Base-by-base conservation (phyloP, 30 jellyfish, hydroid and myxozoan species). In the Aurelia aurita region DNA sequence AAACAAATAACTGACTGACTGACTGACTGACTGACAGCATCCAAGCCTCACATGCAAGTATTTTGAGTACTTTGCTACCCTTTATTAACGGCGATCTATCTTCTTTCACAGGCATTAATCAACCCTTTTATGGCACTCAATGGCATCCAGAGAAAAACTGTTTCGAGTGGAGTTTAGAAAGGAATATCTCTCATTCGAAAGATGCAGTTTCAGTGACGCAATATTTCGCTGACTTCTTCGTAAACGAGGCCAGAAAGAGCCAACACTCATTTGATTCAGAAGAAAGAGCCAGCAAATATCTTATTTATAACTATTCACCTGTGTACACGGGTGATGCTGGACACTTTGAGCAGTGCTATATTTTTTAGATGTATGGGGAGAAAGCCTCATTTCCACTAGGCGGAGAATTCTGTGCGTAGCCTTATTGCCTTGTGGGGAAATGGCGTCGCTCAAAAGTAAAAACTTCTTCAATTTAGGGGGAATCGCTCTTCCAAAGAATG, bases 111-210 rank as follows among this genome's bases (percentile, higher is more conserved):
- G 99, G 94, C 16, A 72, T 28, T 12, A 47, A 83, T 11, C 73
- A 26, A 39, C 99, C 99, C n/a, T 82, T 93, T 60, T 93, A 87
- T 74, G 99, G 82, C 32, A 76, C 88, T 31, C 99, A 94, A 71
- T 94, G 97, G 99, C 99, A 94, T 74, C 99, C 99, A 43, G 99
- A 94, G 76, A 88, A 72, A 90, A 93, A 88, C 73, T 39, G 70
- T 18, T 93, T 74, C 59, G 99, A 87, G 68, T 87, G 93, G 88
- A 58, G 35, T 25, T 53, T 43, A 35, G 80, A 83, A 43, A 85
- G 88, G 58, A 80, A 87, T 57, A 93, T 93, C 35, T 76, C 84
- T 18, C 99, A 93, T 55, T 71, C 99, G 11, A 47, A 22, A 45
- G 90, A 83, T 31, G 99, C 99, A 2, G 91, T 93, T 12, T 27